Base-by-base conservation (phyloP, 2,113 vertebrate genomes). In the Hyaena hyaena region DNA sequence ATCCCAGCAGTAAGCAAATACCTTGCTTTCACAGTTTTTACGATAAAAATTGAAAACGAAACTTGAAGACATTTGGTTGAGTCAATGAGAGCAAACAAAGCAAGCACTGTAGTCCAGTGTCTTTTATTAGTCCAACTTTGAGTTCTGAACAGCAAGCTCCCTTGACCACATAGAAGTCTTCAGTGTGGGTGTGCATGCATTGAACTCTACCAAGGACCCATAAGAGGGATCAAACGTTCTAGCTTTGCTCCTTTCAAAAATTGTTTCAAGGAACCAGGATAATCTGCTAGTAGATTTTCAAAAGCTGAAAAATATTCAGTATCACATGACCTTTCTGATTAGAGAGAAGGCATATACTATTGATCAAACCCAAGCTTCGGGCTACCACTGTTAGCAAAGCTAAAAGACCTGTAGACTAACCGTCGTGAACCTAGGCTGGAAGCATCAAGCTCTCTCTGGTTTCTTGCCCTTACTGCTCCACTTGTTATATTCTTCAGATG, bases 31-130 rank as follows among this genome's bases (percentile, higher is more conserved):
- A 97, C 68, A 31, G 24, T 77, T 97, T 98, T 98, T 98, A 98
- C 10, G 43, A 97, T 97, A 97, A 98, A 98, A 98, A 97, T 85
- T 96, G 79, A 97, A 98, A 98, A 98, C n/a, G 83, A 98, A 98
- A 98, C 97, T 97, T 97, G 88, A 98, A 97, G 96, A 88, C 76
- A 69, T 97, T 98, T 95, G 86, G 94, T 96, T 93, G 93, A 98
- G 92, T 95, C 98, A 98, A 98, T 94, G 89, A 97, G 93, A 86
- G 96, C 66, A 98, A 98, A 98, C 96, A 98, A 98, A 98, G 97
- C 95, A 98, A 98, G 96, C 63, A 96, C 97, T 98, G 96, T 98
- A 98, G 96, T 97, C 96, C 95, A 88, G 86, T 98, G 96, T 96
- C 98, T 98, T 98, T 98, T 98, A 98, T 98, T 97, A 98, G 98